Percentiles rank a stretch among this genome's conserved stretches.
phyloP scores from a whole-genome alignment of 2,888 invertebrate genomes.

The Mesochorus sp. region DNA sequence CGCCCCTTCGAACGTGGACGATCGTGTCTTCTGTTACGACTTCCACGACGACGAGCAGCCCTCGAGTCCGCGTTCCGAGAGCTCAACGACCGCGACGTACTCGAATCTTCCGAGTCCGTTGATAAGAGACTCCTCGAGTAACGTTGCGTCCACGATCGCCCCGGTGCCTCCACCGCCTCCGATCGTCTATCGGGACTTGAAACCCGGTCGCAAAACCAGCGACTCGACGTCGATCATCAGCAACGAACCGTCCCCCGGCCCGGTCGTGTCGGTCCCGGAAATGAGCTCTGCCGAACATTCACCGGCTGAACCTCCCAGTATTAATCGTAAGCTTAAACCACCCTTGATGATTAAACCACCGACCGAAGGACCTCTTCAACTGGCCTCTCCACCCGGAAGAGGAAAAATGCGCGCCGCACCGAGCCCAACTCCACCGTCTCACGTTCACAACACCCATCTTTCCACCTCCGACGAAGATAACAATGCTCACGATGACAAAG shows the following conservation, averaged over 20 bases:
- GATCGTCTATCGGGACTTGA: constrained; percentile 85
- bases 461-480: constrained; percentile 82
- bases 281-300: constrained; percentile 77
- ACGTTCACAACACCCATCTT: constrained; percentile 73
- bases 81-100: constrained; percentile 83
- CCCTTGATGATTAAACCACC: constrained; percentile 75
- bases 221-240: constrained; percentile 79
- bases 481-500: constrained; percentile 81
- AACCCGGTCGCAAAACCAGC: constrained; percentile 83
- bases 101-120: constrained; percentile 85
- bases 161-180: constrained; percentile 83
- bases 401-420: constrained; percentile 83
- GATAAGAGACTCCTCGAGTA: constrained; percentile 74
- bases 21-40: constrained; percentile 85
- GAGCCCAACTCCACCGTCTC: constrained; percentile 83
- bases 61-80: constrained; percentile 82
- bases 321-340: constrained; percentile 92
- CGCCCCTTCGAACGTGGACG: constrained; percentile 83
- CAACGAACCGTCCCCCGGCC: constrained; percentile 81
- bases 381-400: constrained; percentile 81
- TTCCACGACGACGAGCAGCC: constrained; percentile 80
- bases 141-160: constrained; percentile 80
- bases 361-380: constrained; percentile 77
- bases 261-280: constrained; percentile 69
- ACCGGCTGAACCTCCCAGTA: constrained; percentile 87